These are phyloP conservation scores for Notolepis coatsorum DNA, from an alignment of 2,797 vertebrate genomes.

Conservation along the genomic window DNA sequence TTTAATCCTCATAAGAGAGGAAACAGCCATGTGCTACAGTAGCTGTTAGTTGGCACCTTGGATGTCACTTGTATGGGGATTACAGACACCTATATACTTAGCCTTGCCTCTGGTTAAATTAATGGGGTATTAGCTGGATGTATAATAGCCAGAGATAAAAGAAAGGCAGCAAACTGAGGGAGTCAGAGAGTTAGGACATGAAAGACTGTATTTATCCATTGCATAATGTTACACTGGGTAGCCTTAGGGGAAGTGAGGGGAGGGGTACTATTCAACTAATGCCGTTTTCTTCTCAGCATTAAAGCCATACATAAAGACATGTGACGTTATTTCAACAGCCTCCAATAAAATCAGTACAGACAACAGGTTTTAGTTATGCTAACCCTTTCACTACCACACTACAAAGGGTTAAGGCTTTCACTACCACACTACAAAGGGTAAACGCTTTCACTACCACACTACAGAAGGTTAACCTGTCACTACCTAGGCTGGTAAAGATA, in stretches of 20 bases:
- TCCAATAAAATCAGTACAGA: conserved; percentile 30
- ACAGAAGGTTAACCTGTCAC: too few relatives aligned
- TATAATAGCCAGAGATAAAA: conserved; percentile 56
- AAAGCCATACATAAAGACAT: conserved; percentile 24
- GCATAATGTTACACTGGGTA: conserved; percentile 62
- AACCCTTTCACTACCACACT: too few relatives aligned
- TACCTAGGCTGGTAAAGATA: too few relatives aligned
- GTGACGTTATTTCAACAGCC: conserved; percentile 16
- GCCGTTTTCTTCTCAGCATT: conserved; percentile 49
- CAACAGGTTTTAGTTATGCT: conserved; percentile 6
- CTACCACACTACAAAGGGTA: too few relatives aligned
- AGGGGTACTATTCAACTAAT: conserved; percentile 56
- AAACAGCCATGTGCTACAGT: not conserved
- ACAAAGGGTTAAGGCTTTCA: too few relatives aligned
- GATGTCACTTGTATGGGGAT: conserved; percentile 38
- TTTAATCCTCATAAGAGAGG: not conserved
- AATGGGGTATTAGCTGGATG: conserved; percentile 44
- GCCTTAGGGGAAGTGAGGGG: conserved; percentile 51
- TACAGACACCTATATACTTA: conserved; percentile 51
- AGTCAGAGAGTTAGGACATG: conserved; percentile 60
- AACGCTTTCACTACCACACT: too few relatives aligned
- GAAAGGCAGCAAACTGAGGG: conserved; percentile 51
- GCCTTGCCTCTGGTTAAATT: conserved; percentile 58
- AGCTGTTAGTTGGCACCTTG: conserved; percentile 15
- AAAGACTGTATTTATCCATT: conserved; percentile 72